Percentiles rank a stretch among this genome's conserved stretches.
These are phyloP conservation scores for Acinonyx jubatus DNA, from an alignment of 2,113 vertebrate species.

Conservation along the genomic window DNA sequence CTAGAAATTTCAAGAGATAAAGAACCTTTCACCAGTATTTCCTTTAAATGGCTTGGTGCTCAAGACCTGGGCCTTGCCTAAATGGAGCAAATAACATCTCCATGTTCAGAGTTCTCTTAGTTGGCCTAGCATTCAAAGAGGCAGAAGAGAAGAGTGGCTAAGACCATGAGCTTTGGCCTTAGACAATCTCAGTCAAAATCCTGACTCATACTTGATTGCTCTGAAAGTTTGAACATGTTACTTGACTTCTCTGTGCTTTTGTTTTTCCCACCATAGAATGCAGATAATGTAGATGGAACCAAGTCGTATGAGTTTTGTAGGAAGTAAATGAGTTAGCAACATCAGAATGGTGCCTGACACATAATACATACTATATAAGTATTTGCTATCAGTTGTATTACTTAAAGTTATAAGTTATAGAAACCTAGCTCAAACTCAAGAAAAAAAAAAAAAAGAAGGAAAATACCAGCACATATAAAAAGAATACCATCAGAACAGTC, in stretches of 20 bases:
- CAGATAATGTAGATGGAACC: not conserved
- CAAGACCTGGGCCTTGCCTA: not conserved
- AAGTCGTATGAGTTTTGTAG: not conserved
- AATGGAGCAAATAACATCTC: not conserved
- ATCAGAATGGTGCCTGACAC: not conserved
- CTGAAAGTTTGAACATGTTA: not conserved
- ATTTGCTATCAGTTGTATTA: not conserved
- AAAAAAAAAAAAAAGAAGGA: not conserved
- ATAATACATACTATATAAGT: not conserved
- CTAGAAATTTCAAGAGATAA: not conserved
- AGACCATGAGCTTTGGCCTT: not conserved
- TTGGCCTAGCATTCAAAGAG: not conserved
- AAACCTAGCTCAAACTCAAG: slow-evolving; percentile 1
- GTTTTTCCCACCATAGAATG: not conserved
- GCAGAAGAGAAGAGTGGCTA: not conserved
- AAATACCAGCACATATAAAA: not conserved
- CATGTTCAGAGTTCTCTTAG: not conserved
- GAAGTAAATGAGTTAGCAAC: not conserved
- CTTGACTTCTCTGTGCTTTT: not conserved
- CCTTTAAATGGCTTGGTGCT: not conserved
- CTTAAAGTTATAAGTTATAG: not conserved
- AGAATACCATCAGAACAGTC: not conserved
- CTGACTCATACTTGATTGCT: not conserved
- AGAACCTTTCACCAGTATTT: not conserved
- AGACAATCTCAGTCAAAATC: not conserved